A percentile compares a stretch with the other conserved stretches of the same genome.
Conservation (phyloP, 2,113 vertebrate species). For the Clupea harengus region DNA sequence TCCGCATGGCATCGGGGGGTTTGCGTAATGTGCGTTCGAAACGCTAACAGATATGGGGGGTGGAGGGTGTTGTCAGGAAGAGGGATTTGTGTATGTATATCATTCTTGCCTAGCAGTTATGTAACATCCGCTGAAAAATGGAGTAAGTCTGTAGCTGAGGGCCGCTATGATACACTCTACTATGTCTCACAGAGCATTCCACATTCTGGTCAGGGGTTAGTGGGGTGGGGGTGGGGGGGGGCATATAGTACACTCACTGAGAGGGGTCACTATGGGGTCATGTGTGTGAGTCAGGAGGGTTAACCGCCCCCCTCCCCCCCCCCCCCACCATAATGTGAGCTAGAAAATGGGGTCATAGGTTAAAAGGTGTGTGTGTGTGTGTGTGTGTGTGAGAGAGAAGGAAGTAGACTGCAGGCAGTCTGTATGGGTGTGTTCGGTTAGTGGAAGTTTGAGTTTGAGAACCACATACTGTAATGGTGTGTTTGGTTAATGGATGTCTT, state of each 20-base stretch:
- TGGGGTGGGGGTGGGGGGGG: neutral
- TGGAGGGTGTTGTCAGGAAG: neutral
- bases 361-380: neutral
- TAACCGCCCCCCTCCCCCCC: neutral
- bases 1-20: neutral
- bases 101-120: neutral
- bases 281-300: neutral
- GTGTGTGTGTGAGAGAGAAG: neutral
- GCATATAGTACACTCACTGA: neutral
- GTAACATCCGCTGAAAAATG: neutral
- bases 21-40: neutral
- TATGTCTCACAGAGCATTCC: neutral
- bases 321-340: neutral
- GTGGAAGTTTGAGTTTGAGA: too few relatives aligned
- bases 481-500: neutral
- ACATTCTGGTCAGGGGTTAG: neutral
- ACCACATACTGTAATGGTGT: too few relatives aligned
- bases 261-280: neutral
- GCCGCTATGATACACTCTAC: neutral
- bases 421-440: constrained; percentile 14
- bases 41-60: too few relatives aligned
- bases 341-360: neutral
- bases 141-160: neutral
- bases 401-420: neutral
- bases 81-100: neutral